Evolutionary conservation across 1,140 invertebrate genomes (phyloP).

Genomic region (Heterodera carotae): DNA sequence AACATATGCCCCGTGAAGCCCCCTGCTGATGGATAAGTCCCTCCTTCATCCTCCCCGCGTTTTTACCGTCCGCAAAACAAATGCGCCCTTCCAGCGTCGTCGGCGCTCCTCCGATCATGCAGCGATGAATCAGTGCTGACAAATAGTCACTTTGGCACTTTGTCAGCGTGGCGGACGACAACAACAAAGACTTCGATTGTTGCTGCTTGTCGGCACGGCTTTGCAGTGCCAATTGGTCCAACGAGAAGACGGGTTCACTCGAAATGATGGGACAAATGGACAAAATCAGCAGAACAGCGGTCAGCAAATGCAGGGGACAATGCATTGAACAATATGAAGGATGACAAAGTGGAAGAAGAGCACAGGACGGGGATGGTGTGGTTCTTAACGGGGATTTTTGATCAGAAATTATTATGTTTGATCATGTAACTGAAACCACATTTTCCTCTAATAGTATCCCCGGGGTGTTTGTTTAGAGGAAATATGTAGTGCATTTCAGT

Average conservation of each 20-base stretch:
- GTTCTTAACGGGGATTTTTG: background rate
- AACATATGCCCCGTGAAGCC: no score
- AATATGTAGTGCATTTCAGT: no score
- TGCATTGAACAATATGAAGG: background rate
- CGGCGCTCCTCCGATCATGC: background rate
- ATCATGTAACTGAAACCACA: no score
- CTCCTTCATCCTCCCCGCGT: background rate
- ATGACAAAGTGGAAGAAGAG: background rate
- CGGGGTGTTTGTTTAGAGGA: no score
- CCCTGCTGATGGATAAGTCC: background rate
- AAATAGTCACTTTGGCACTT: constrained; percentile 17
- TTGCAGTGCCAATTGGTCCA: background rate
- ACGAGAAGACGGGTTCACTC: background rate
- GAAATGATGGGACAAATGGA: background rate
- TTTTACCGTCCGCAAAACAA: constrained; percentile 7
- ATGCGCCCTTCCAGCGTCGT: background rate
- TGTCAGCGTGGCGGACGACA: background rate
- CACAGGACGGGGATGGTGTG: no score
- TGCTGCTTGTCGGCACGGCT: background rate
- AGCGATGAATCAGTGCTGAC: background rate
- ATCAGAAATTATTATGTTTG: no score
- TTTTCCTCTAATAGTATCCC: no score
- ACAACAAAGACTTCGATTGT: background rate
- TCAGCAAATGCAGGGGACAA: background rate
- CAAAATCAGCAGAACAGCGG: background rate